Evolutionary conservation across 92 coral and sea anemone species (phyloP).

Genomic region (Paragorgia papillata): DNA sequence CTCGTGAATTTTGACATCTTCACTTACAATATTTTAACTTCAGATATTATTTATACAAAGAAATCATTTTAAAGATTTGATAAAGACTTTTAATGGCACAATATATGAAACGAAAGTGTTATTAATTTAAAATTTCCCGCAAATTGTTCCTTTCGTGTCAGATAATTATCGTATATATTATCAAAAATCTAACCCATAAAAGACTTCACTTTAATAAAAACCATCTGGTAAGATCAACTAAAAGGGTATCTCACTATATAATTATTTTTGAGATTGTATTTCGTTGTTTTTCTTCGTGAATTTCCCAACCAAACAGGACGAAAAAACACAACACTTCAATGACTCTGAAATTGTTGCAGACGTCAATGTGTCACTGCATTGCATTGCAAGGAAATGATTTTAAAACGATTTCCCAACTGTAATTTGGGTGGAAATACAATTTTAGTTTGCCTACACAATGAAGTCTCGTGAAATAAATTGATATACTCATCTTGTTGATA

Average conservation of each 20-base stretch:
- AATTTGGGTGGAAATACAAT: too few species aligned
- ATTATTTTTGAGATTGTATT: neutral
- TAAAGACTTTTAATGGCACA: neutral
- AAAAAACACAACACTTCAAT: conserved; percentile 28
- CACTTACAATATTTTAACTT: neutral
- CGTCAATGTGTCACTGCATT: too few species aligned
- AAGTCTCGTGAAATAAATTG: too few species aligned
- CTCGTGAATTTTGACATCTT: neutral
- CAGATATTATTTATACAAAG: neutral
- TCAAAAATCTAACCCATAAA: neutral
- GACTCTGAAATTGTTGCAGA: too few species aligned
- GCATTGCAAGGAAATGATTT: too few species aligned
- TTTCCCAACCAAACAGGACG: neutral
- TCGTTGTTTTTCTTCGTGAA: neutral
- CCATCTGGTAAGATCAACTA: neutral
- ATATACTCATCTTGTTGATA: too few species aligned
- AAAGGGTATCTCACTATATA: neutral
- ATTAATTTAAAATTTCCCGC: neutral
- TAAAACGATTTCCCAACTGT: too few species aligned
- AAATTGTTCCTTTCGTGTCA: neutral
- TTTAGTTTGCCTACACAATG: too few species aligned
- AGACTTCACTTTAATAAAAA: neutral
- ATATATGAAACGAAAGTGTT: neutral
- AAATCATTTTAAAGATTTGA: neutral
- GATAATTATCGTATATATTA: neutral